phyloP scores from a whole-genome alignment of 2,888 invertebrate species.

The Agapetus fuscipes region DNA sequence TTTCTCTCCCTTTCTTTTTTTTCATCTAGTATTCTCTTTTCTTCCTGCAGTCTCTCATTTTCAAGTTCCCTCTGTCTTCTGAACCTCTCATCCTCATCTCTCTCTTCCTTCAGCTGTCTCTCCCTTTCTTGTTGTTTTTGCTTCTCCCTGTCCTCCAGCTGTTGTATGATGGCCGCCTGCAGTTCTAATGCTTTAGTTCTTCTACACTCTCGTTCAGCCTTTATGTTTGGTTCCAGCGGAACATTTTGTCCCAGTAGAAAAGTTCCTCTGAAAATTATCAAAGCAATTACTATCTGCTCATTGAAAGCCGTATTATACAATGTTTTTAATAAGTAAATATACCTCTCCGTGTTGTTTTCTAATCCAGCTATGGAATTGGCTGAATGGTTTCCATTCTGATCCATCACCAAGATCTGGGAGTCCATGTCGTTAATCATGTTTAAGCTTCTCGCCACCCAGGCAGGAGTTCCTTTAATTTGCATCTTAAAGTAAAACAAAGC shows the following conservation, averaged over 20 bases:
- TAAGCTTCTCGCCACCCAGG: conserved; percentile 49
- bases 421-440: conserved; percentile 40
- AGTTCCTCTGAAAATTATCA: conserved; percentile 40
- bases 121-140: conserved; percentile 68
- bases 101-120: conserved; percentile 63
- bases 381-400: conserved; percentile 37
- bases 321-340: conserved; percentile 1
- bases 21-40: conserved; percentile 54
- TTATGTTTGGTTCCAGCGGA: conserved; percentile 67
- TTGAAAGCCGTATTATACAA: background rate
- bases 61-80: conserved; percentile 64
- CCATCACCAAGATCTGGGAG: conserved; percentile 47
- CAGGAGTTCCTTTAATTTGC: conserved; percentile 44
- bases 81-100: conserved; percentile 69
- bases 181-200: conserved; percentile 76
- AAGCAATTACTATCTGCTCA: background rate
- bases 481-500: conserved; percentile 28
- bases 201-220: conserved; percentile 72
- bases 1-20: conserved; percentile 62
- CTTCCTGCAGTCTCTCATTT: conserved; percentile 58
- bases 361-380: conserved; percentile 25
- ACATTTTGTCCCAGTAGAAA: conserved; percentile 81
- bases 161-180: conserved; percentile 76
- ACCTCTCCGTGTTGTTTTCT: background rate
- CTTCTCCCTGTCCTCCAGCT: conserved; percentile 74